Conservation (phyloP, 2,797 vertebrate species). For the Sternarchorhynchus goeldii region DNA sequence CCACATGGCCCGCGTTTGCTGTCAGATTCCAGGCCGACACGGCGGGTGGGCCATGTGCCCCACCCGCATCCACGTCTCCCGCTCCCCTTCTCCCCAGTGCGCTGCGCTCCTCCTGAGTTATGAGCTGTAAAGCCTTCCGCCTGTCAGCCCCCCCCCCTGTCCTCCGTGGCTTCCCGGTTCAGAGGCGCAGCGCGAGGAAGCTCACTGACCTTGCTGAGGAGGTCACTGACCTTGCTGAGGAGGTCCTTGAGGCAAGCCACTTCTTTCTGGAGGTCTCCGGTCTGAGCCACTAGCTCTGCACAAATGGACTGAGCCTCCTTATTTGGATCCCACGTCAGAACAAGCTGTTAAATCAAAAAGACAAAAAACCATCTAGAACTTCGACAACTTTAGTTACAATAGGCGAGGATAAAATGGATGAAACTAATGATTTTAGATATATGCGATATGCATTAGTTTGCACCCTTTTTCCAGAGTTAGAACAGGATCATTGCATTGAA, state of each 20-base stretch:
- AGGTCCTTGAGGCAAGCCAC: slow-evolving; percentile 80
- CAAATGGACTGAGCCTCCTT: slow-evolving; percentile 77
- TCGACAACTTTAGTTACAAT: too few relatives aligned
- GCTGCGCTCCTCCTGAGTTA: slow-evolving; percentile 87
- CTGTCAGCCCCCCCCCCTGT: slow-evolving; percentile 76
- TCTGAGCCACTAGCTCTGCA: slow-evolving; percentile 76
- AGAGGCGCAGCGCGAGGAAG: slow-evolving; percentile 36
- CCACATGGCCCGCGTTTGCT: slow-evolving; percentile 83
- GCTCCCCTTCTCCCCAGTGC: slow-evolving; percentile 70
- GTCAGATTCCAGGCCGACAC: slow-evolving; percentile 87
- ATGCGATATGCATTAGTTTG: too few relatives aligned
- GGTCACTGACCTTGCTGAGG: slow-evolving; percentile 79
- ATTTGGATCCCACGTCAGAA: slow-evolving; percentile 82
- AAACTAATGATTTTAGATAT: too few relatives aligned
- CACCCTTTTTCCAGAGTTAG: too few relatives aligned
- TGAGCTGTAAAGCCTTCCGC: slow-evolving; percentile 86
- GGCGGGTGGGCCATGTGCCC: slow-evolving; percentile 60
- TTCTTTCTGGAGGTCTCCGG: slow-evolving; percentile 82
- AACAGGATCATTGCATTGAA: too few relatives aligned
- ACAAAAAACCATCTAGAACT: slow-evolving; percentile 29
- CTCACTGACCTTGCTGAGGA: slow-evolving; percentile 77
- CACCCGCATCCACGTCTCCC: slow-evolving; percentile 40
- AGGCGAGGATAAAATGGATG: too few relatives aligned
- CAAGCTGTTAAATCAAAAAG: slow-evolving; percentile 70
- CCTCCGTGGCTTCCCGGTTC: slow-evolving; percentile 59